phyloP scores from a whole-genome alignment of 2,888 invertebrate species.

The Tillus elongatus region DNA sequence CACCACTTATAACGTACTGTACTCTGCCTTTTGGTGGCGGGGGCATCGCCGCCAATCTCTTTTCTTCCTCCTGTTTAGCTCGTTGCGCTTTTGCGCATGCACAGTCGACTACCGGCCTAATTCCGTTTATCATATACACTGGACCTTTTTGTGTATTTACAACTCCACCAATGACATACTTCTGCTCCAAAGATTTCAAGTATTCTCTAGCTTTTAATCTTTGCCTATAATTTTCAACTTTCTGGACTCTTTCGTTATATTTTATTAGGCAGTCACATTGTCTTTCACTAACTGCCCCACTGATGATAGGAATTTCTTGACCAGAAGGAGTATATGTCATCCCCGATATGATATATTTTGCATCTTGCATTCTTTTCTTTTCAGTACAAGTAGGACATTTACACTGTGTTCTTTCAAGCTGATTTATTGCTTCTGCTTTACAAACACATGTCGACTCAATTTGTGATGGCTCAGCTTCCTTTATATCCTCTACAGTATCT shows the following conservation, averaged over 20 bases:
- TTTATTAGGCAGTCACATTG: slow-evolving; percentile 12
- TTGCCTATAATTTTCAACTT: slow-evolving; percentile 9
- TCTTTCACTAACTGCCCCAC: slow-evolving; percentile 9
- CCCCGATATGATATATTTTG: slow-evolving; percentile 24
- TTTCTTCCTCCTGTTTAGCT: slow-evolving; percentile 5
- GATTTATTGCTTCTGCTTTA: slow-evolving; percentile 21
- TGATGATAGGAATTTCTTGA: slow-evolving; percentile 17
- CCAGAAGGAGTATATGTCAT: slow-evolving; percentile 20
- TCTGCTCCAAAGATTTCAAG: slow-evolving; percentile 13
- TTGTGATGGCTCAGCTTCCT: neutral
- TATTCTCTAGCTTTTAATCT: slow-evolving; percentile 9
- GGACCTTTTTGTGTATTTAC: slow-evolving; percentile 10
- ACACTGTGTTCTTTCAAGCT: slow-evolving; percentile 21
- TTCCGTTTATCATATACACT: slow-evolving; percentile 8
- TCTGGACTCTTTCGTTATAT: slow-evolving; percentile 6
- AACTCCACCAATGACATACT: slow-evolving; percentile 33
- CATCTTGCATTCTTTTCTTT: slow-evolving; percentile 16
- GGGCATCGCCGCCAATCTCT: neutral
- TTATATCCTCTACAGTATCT: no score
- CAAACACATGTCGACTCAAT: slow-evolving; percentile 19
- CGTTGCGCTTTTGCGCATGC: slow-evolving; percentile 6
- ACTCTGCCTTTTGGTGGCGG: slow-evolving; percentile 6
- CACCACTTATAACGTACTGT: slow-evolving; percentile 20
- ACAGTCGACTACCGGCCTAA: slow-evolving; percentile 7
- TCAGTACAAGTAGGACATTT: slow-evolving; percentile 23